These are phyloP conservation scores for Gobius niger DNA, from an alignment of 2,113 vertebrate species.

Conservation along the genomic window DNA sequence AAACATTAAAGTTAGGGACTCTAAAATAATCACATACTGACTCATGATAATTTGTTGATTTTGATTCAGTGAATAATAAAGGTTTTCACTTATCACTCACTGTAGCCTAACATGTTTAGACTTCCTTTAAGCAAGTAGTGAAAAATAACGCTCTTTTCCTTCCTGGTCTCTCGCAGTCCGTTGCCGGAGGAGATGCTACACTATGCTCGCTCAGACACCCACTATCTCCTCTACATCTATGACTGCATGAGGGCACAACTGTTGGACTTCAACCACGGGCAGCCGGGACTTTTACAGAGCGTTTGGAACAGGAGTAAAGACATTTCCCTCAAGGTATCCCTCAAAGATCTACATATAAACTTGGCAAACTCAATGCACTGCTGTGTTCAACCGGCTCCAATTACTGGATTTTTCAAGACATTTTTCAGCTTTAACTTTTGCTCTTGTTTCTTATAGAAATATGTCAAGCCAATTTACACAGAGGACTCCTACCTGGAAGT, in stretches of 20 bases:
- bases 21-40: no score
- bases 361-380: neutral
- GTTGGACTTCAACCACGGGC: slow-evolving; percentile 78
- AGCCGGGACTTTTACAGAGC: slow-evolving; percentile 80
- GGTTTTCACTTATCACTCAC: neutral
- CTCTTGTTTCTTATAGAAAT: slow-evolving; percentile 79
- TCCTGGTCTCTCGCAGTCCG: slow-evolving; percentile 74
- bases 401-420: slow-evolving; percentile 11
- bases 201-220: slow-evolving; percentile 91
- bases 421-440: neutral
- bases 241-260: slow-evolving; percentile 83
- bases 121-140: neutral
- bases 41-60: neutral
- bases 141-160: neutral
- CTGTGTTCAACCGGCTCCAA: neutral
- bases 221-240: slow-evolving; percentile 94
- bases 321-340: slow-evolving; percentile 89
- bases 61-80: neutral
- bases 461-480: slow-evolving; percentile 89
- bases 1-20: no score
- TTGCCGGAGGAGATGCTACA: slow-evolving; percentile 91
- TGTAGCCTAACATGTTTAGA: neutral
- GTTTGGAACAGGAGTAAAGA: slow-evolving; percentile 92
- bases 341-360: neutral
- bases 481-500: slow-evolving; percentile 94